Evolutionary conservation across 1,140 invertebrate species (phyloP).

Genomic region (Scaptodrosophila lebanonensis): DNA sequence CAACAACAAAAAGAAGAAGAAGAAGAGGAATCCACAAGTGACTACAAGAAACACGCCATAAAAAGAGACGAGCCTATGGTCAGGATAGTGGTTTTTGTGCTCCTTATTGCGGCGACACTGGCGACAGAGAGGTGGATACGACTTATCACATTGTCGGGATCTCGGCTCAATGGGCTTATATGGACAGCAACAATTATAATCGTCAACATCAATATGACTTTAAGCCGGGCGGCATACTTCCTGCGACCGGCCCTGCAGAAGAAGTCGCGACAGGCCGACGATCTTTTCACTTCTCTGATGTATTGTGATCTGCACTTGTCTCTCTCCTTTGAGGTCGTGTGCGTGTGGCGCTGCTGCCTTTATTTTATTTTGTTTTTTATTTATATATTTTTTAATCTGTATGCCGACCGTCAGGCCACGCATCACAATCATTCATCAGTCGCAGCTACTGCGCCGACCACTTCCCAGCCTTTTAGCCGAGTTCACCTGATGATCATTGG

Average conservation of each 20-base stretch:
- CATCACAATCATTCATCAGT: neutral
- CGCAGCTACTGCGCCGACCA: no score
- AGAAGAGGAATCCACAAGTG: no score
- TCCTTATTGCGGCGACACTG: no score
- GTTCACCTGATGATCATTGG: constrained; percentile 35
- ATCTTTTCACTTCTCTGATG: neutral
- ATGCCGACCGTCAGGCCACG: neutral
- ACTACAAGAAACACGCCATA: no score
- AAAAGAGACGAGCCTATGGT: no score
- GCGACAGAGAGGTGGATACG: neutral
- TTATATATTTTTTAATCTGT: no score
- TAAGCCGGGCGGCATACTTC: no score
- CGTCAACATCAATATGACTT: constrained; percentile 1
- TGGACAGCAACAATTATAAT: constrained; percentile 16
- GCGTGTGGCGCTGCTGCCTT: no score
- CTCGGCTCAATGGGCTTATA: constrained; percentile 21
- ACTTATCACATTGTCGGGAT: constrained; percentile 19
- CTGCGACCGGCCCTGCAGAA: neutral
- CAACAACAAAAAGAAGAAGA: no score
- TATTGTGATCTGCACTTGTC: neutral
- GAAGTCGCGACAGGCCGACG: neutral
- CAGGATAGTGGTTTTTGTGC: no score
- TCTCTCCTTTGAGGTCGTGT: neutral
- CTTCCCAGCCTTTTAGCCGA: neutral
- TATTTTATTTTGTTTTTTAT: no score